Percentiles rank a stretch among this genome's conserved stretches.
These are phyloP conservation scores for Bellardia pandia DNA, from an alignment of 2,888 invertebrate species.

Conservation along the genomic window DNA sequence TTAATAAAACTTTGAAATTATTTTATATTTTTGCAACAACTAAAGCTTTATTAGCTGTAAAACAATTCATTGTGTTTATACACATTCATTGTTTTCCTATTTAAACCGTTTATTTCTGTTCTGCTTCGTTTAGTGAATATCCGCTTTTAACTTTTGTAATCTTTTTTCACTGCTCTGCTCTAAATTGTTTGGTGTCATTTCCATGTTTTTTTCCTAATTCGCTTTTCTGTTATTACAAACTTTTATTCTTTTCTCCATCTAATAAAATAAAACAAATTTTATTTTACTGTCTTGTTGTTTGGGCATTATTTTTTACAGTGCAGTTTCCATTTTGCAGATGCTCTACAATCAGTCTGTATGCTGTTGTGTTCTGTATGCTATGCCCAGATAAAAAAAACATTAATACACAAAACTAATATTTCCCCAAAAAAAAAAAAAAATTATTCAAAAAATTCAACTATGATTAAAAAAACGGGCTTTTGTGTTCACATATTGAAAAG, in stretches of 20 bases:
- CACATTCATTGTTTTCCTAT: not conserved
- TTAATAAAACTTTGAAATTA: not conserved
- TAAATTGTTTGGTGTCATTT: slow-evolving; percentile 6
- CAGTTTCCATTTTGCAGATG: not conserved
- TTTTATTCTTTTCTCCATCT: not conserved
- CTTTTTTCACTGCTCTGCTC: not conserved
- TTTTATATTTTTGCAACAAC: not conserved
- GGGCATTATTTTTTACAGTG: not conserved
- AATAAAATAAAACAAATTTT: not conserved
- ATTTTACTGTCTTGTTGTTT: not conserved
- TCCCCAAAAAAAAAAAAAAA: too few species aligned
- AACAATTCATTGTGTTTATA: not conserved
- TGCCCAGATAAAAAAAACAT: too few species aligned
- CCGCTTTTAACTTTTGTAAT: not conserved
- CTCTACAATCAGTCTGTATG: not conserved
- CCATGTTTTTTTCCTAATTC: not conserved
- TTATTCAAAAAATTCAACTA: too few species aligned
- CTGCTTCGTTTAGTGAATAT: slow-evolving; percentile 21
- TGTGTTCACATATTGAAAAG: too few species aligned
- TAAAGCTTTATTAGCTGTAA: not conserved
- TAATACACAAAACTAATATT: too few species aligned
- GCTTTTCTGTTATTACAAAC: not conserved
- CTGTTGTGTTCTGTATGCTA: too few species aligned
- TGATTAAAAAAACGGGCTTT: too few species aligned
- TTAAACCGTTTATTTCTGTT: not conserved